Evolutionary conservation across 2,888 invertebrate genomes (phyloP).

Genomic region (Salpingus planirostris): DNA sequence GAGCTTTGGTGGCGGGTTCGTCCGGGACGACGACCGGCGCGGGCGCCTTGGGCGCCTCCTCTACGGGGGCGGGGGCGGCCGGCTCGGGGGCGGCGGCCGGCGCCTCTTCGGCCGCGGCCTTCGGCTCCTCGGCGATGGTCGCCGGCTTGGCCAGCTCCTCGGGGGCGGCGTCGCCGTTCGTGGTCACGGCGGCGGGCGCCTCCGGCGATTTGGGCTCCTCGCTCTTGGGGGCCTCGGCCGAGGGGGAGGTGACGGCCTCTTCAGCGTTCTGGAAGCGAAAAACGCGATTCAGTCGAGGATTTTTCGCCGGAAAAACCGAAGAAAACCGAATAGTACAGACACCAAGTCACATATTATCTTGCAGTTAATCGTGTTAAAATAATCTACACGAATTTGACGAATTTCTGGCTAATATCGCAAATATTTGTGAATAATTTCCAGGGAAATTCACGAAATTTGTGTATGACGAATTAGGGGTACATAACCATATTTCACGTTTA

Average conservation of each 20-base stretch:
- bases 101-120: constrained; percentile 11
- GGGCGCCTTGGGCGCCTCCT: constrained; percentile 2
- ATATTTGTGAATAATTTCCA: too few relatives aligned
- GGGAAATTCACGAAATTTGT: too few relatives aligned
- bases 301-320: too few relatives aligned
- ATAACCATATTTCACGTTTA: too few relatives aligned
- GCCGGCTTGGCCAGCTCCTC: constrained; percentile 15
- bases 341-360: too few relatives aligned
- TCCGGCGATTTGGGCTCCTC: constrained; percentile 25
- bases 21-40: constrained; percentile 5
- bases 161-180: constrained; percentile 19
- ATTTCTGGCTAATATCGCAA: too few relatives aligned
- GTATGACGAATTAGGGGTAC: too few relatives aligned
- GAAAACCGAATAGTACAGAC: too few relatives aligned
- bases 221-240: constrained; percentile 30
- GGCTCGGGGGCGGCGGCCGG: constrained; percentile 7
- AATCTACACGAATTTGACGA: too few relatives aligned
- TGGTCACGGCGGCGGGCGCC: constrained; percentile 9
- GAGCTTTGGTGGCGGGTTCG: constrained; percentile 14
- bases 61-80: constrained; percentile 3
- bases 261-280: constrained; percentile 34
- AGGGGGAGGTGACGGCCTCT: constrained; percentile 30
- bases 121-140: constrained; percentile 18
- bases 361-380: too few relatives aligned
- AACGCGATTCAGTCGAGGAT: too few relatives aligned